These are phyloP conservation scores for Epinotia ramella DNA, from an alignment of 2,888 invertebrate species.

Conservation along the genomic window DNA sequence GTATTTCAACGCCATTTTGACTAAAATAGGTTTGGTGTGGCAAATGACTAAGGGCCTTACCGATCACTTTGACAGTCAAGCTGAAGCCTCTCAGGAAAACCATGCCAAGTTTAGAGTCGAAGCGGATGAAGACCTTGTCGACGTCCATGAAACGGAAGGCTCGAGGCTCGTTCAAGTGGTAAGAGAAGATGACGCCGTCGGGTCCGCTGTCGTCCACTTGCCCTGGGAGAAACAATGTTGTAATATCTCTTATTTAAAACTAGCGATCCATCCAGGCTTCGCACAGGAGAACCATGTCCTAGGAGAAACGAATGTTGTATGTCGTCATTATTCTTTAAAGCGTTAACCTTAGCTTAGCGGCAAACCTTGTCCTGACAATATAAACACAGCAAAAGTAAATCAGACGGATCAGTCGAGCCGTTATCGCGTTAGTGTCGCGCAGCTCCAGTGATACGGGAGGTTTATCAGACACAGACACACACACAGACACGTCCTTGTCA, in stretches of 20 bases:
- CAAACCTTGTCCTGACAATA: too few species aligned
- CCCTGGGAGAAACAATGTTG: not conserved
- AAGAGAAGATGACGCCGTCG: conserved; percentile 72
- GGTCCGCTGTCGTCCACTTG: conserved; percentile 47
- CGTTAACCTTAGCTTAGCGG: too few species aligned
- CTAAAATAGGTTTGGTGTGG: too few species aligned
- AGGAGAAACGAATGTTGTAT: too few species aligned
- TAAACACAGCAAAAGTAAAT: too few species aligned
- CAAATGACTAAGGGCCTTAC: conserved; percentile 59
- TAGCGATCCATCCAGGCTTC: not conserved
- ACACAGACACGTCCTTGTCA: not conserved
- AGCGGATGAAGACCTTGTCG: conserved; percentile 70
- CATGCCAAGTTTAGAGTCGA: conserved; percentile 56
- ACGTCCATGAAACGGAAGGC: conserved; percentile 70
- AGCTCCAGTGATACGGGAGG: not conserved
- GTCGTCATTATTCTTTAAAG: too few species aligned
- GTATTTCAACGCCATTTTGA: too few species aligned
- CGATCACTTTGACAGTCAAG: conserved; percentile 67
- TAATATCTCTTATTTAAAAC: not conserved
- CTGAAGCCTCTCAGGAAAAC: conserved; percentile 62
- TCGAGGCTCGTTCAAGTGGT: conserved; percentile 59
- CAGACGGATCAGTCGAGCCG: too few species aligned
- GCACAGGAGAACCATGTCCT: too few species aligned
- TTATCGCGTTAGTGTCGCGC: too few species aligned
- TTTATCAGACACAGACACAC: not conserved